Evolutionary conservation across 2,797 vertebrate species (phyloP), one percentile per base, ranked within the genome.

Genomic region (Rhynchotus rufescens): DNA sequence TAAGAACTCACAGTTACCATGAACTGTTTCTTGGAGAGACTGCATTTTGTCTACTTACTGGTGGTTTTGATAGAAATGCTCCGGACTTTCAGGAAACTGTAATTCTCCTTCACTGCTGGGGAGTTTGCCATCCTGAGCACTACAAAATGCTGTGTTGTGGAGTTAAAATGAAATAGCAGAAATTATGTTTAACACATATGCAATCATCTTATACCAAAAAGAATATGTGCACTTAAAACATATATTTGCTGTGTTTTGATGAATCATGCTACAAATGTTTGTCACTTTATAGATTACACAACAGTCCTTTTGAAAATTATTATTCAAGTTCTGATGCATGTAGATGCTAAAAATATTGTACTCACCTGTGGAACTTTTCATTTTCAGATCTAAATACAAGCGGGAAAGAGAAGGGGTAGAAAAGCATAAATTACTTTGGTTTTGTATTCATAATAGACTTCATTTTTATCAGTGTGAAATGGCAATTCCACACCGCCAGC

Each of bases 1-100:
- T 22, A 66, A 28, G 19, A 66, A 62, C 49, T 44, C 67, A 64
- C 13, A 3, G 6, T n/a, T 6, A 61, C 2, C 2, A 34, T 30
- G 21, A 76, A 42, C 4, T 10, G 28, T 15, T 62, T 79, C 45
- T 81, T 25, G 32, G 30, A 78, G 57, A 34, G 30, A 34, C 9
- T 60, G 7, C 7, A 25, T 44, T 76, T 69, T 59, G 61, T 38
- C 25, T 96, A 94, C 98, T 98, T 91, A 98, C 98, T 99, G 98
- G 20, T 98, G 97, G 92, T 97, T 98, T 82, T 96, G 94, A 85
- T 98, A 98, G 95, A 91, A 96, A 71, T 94, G 91, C 8, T 68
- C 84, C 12, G 92, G 85, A 64, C 61, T 93, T 86, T 92, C 95
- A 62, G 98, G 98, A 90, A 98, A 98, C 95, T 64, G 86, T 77